These are phyloP conservation scores for Paramormyrops hopkinsi DNA, from an alignment of 2,797 vertebrate genomes.

Conservation along the genomic window DNA sequence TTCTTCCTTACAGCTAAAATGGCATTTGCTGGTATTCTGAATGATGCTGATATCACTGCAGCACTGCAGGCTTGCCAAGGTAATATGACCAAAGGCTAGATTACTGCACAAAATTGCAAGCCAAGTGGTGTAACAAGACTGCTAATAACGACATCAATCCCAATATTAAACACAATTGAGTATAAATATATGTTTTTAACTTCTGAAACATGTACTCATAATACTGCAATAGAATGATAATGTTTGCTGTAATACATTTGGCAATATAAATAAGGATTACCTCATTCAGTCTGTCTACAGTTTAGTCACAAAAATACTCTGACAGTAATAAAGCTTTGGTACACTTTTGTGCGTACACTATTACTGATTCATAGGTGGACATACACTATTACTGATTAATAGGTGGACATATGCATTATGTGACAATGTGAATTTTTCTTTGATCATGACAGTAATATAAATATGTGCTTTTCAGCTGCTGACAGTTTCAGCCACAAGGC, in stretches of 20 bases:
- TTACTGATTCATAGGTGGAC: background rate
- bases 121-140: background rate
- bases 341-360: background rate
- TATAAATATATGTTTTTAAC: background rate
- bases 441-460: background rate
- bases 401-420: background rate
- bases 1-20: conserved; percentile 57
- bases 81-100: conserved; percentile 42
- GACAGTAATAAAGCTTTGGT: background rate
- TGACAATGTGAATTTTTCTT: background rate
- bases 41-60: conserved; percentile 69
- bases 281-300: background rate
- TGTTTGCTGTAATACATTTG: background rate
- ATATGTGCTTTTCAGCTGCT: conserved; percentile 54
- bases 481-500: conserved; percentile 72
- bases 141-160: background rate
- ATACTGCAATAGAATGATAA: background rate
- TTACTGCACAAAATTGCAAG: background rate
- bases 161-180: background rate
- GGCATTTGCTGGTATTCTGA: conserved; percentile 66
- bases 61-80: conserved; percentile 71
- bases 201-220: background rate
- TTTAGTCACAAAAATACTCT: background rate
- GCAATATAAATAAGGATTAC: background rate
- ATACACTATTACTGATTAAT: background rate